A percentile compares a stretch with the other conserved stretches of the same genome.
These are phyloP conservation scores for Rhadina sibilatrix DNA, from an alignment of 2,113 vertebrate genomes.

Conservation along the genomic window DNA sequence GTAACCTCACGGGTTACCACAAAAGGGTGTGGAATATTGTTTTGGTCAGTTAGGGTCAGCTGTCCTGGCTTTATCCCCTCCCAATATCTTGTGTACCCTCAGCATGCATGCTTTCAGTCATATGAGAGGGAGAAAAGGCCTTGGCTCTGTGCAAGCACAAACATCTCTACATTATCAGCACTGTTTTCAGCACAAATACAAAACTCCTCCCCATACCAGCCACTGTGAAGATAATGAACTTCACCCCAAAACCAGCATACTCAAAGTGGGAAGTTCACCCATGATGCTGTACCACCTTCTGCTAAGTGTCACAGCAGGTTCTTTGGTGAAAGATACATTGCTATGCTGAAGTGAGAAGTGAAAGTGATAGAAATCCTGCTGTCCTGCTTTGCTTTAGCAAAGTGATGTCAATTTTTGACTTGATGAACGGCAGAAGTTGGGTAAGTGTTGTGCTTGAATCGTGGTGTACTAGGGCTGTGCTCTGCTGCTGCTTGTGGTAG, in stretches of 20 bases:
- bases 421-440: not conserved
- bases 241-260: not conserved
- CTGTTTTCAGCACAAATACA: not conserved
- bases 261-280: not conserved
- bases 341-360: not conserved
- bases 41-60: not conserved
- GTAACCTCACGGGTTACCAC: no score
- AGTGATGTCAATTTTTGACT: not conserved
- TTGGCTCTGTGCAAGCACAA: not conserved
- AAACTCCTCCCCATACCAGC: not conserved
- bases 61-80: not conserved
- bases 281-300: not conserved
- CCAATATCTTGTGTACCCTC: not conserved
- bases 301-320: not conserved
- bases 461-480: not conserved
- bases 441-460: not conserved
- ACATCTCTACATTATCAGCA: not conserved
- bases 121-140: accelerated
- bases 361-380: not conserved
- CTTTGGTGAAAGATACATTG: not conserved
- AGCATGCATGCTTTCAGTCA: not conserved
- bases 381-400: not conserved
- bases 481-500: not conserved
- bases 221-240: not conserved
- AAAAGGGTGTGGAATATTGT: not conserved